Evolutionary conservation across 2,113 vertebrate genomes (phyloP), one percentile per base, ranked within the genome.

Genomic region (Mesocricetus auratus): DNA sequence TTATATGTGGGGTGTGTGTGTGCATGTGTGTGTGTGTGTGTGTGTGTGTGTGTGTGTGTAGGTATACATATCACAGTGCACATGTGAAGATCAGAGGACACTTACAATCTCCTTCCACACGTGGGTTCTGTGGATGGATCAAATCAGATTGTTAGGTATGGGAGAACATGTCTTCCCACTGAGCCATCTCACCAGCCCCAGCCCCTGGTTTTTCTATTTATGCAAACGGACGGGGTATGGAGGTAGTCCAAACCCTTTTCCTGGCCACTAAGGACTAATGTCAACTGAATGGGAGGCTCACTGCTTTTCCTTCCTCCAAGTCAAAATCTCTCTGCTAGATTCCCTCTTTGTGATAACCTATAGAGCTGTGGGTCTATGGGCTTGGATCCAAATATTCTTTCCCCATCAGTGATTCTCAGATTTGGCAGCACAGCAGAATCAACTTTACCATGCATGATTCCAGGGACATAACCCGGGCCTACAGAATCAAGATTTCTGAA

Each of bases 351-450:
- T 62, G 29, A 36, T 21, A 21, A 0, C 1, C 53, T 1, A 0
- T 17, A n/a, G 62, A 58, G 50, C 66, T 66, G 5, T 0, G 3
- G 4, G 3, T 42, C 56, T 19, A 60, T 3, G 33, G 29, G 53
- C 53, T 9, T 50, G n/a, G 33, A 13, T 68, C 78, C 78, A 88
- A 88, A 62, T 74, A 68, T 47, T 93, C 60, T 79, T 29, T 42
- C 82, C n/a, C 15, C 42, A 75, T 60, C 47, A 45, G 31, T 60
- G 42, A 9, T 90, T 81, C 88, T 85, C 94, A 81, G 39, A 56
- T 66, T 33, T 90, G 81, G 58, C 56, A 69, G 42, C 50, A 60
- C n/a, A 90, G 64, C 45, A 75, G 31, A 93, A 69, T 79, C 33
- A 90, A 95, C 24, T 62, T 66, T 66, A 85, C 96, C 69, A 85